Evolutionary conservation across 1,140 invertebrate genomes (phyloP).

Genomic region (Aleiodes sp.): DNA sequence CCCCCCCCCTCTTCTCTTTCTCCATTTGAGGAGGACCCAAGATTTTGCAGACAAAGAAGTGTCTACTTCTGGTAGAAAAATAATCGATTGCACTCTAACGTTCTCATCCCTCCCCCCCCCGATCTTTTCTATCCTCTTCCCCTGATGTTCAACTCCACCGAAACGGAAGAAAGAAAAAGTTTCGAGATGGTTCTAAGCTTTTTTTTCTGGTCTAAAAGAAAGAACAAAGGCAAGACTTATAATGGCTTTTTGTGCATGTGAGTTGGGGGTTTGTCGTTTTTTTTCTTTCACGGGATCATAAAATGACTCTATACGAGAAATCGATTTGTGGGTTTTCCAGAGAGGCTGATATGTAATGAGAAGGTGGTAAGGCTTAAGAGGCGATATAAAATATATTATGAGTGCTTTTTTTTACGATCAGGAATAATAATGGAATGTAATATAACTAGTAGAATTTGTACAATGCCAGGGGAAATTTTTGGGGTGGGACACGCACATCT

Average conservation of each 20-base stretch:
- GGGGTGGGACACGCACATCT: neutral
- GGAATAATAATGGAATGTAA: constrained; percentile 21
- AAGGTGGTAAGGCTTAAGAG: neutral
- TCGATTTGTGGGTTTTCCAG: neutral
- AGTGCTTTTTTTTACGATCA: constrained; percentile 23
- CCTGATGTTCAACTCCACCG: neutral
- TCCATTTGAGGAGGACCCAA: neutral
- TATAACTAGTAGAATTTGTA: constrained; percentile 28
- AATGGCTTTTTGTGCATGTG: constrained; percentile 29
- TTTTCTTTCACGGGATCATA: too few relatives aligned
- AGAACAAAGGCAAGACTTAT: constrained; percentile 35
- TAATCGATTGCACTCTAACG: constrained; percentile 49
- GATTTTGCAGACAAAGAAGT: constrained; percentile 49
- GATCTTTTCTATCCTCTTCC: too few relatives aligned
- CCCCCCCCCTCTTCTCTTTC: neutral
- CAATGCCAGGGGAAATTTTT: neutral
- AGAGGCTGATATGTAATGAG: neutral
- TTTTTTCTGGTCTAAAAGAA: constrained; percentile 9
- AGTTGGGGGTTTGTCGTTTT: neutral
- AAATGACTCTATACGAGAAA: constrained; percentile 9
- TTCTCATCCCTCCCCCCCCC: constrained; percentile 14
- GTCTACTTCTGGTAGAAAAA: constrained; percentile 46
- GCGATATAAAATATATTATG: constrained; percentile 5
- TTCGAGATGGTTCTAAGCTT: neutral
- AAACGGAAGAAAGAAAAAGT: constrained; percentile 7